A percentile compares a stretch with the other conserved stretches of the same genome.
Conservation (phyloP, 1,140 invertebrate genomes). For the Tigriopus japonicus region DNA sequence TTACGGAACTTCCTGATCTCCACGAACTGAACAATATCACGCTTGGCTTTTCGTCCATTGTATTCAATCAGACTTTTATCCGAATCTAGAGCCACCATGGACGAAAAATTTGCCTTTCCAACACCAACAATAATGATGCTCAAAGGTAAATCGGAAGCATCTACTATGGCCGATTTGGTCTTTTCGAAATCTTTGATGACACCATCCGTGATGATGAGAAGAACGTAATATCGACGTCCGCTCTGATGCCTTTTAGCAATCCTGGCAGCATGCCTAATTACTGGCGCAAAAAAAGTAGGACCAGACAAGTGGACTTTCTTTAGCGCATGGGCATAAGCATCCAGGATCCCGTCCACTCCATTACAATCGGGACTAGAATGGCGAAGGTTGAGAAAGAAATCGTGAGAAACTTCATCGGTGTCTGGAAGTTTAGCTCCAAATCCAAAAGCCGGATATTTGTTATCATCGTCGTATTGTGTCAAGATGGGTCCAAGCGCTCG, state of each 20-base stretch:
- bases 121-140: slow-evolving; percentile 40
- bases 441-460: slow-evolving; percentile 30
- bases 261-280: slow-evolving; percentile 26
- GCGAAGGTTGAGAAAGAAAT: slow-evolving; percentile 33
- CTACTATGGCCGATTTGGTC: slow-evolving; percentile 27
- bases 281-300: slow-evolving; percentile 34
- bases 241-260: slow-evolving; percentile 22
- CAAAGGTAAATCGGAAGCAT: slow-evolving; percentile 35
- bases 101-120: slow-evolving; percentile 27
- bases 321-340: slow-evolving; percentile 24
- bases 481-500: slow-evolving; percentile 40
- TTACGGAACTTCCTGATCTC: slow-evolving; percentile 18
- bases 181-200: slow-evolving; percentile 30
- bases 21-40: slow-evolving; percentile 28
- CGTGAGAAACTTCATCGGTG: slow-evolving; percentile 28
- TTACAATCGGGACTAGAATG: slow-evolving; percentile 32
- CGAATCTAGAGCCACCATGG: slow-evolving; percentile 28
- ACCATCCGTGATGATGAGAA: slow-evolving; percentile 39
- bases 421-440: slow-evolving; percentile 31
- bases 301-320: slow-evolving; percentile 28
- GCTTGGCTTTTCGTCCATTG: slow-evolving; percentile 27
- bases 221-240: slow-evolving; percentile 32
- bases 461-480: slow-evolving; percentile 38
- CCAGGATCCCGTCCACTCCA: slow-evolving; percentile 30
- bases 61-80: slow-evolving; percentile 30